Evolutionary conservation across 2,888 invertebrate genomes (phyloP).

Genomic region (Synergus japonicus): DNA sequence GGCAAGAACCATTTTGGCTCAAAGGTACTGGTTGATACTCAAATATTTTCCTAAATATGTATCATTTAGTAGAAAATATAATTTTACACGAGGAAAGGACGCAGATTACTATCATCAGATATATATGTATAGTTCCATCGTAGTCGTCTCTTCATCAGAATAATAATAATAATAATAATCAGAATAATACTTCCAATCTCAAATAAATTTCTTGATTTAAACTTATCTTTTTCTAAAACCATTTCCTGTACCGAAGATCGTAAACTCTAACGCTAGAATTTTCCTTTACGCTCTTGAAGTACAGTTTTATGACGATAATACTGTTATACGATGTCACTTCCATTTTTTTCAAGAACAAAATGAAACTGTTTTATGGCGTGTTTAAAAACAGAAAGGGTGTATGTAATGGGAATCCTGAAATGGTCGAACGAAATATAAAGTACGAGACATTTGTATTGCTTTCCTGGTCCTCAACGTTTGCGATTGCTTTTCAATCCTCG

Average conservation of each 20-base stretch:
- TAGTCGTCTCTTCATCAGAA: neutral
- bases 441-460: conserved; percentile 49
- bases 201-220: conserved; percentile 8
- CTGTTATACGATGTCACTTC: conserved; percentile 26
- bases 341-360: conserved; percentile 32
- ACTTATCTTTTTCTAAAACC: neutral
- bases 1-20: conserved; percentile 41
- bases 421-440: conserved; percentile 50
- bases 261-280: conserved; percentile 42
- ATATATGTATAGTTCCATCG: neutral
- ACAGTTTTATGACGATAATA: conserved; percentile 34
- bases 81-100: conserved; percentile 30
- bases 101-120: conserved; percentile 14
- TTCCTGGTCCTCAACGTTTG: conserved; percentile 49
- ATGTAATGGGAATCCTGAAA: conserved; percentile 39
- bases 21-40: conserved; percentile 37
- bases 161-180: neutral
- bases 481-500: conserved; percentile 13
- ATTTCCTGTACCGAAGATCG: conserved; percentile 18
- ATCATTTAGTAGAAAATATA: conserved; percentile 38
- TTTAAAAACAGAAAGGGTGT: conserved; percentile 14
- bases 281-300: conserved; percentile 30
- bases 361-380: conserved; percentile 22
- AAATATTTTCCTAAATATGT: conserved; percentile 4
- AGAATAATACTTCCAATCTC: neutral